Conservation (phyloP, 1,140 invertebrate species). For the Hycleus cichorii region DNA sequence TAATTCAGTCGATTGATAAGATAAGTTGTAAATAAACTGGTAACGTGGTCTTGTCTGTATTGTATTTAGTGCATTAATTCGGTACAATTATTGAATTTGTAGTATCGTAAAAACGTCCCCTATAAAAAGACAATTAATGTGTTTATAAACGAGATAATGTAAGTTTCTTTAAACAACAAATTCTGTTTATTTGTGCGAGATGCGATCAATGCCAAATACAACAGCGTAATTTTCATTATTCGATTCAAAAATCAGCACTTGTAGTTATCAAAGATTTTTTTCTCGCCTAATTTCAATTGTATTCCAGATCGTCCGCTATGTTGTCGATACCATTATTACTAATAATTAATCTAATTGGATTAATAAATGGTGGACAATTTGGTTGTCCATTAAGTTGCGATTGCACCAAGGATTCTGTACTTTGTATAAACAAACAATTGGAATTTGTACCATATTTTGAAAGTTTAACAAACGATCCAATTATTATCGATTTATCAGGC, state of each 20-base stretch:
- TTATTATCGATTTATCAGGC: constrained; percentile 31
- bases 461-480: constrained; percentile 20
- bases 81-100: not conserved
- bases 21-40: not conserved
- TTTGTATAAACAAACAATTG: constrained; percentile 22
- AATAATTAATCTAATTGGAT: too few species aligned
- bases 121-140: not conserved
- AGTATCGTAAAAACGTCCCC: not conserved
- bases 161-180: not conserved
- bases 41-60: too few species aligned
- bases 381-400: constrained; percentile 26
- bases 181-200: not conserved
- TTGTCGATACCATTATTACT: too few species aligned
- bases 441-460: constrained; percentile 26
- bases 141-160: not conserved
- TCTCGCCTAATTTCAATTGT: too few species aligned
- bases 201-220: too few species aligned
- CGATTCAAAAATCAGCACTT: too few species aligned
- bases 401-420: constrained; percentile 24
- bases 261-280: too few species aligned
- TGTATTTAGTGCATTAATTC: not conserved
- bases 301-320: too few species aligned
- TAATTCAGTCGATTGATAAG: constrained; percentile 4
- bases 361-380: too few species aligned
- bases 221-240: too few species aligned